phyloP scores from a whole-genome alignment of 2,113 vertebrate species.

The Melanerpes formicivorus region DNA sequence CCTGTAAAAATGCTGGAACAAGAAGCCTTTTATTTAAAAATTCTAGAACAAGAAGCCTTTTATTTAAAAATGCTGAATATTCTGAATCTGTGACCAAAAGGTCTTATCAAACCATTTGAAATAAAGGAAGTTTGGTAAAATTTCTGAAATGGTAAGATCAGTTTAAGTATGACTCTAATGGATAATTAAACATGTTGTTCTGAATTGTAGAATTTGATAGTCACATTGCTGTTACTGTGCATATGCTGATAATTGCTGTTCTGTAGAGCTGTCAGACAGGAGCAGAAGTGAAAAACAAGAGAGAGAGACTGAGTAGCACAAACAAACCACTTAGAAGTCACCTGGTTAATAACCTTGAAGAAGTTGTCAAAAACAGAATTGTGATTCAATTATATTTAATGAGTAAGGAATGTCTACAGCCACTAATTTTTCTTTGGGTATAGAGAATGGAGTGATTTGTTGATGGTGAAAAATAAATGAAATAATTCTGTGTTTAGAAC shows the following conservation, averaged over 20 bases:
- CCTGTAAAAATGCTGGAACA: neutral
- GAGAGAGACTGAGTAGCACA: neutral
- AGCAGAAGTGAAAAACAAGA: neutral
- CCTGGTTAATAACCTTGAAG: constrained; percentile 29
- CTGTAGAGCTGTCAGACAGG: constrained; percentile 8
- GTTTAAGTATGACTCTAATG: constrained; percentile 2
- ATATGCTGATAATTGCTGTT: constrained; percentile 35
- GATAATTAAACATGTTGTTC: neutral
- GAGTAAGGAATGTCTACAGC: neutral
- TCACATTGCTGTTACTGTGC: neutral
- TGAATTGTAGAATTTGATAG: constrained; percentile 3
- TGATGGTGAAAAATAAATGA: neutral
- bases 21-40: neutral
- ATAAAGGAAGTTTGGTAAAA: neutral
- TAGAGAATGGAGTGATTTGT: neutral
- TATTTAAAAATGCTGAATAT: neutral
- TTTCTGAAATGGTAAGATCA: neutral
- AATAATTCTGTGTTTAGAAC: neutral
- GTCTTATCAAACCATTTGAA: neutral
- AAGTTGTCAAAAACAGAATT: neutral
- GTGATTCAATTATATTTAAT: neutral
- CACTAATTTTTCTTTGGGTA: neutral
- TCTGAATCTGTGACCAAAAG: neutral
- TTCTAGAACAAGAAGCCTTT: neutral
- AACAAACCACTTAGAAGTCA: neutral